Evolutionary conservation across 2,888 invertebrate genomes (phyloP), one percentile per base, ranked within the genome.

Genomic region (Synanthedon andrenaeformis): DNA sequence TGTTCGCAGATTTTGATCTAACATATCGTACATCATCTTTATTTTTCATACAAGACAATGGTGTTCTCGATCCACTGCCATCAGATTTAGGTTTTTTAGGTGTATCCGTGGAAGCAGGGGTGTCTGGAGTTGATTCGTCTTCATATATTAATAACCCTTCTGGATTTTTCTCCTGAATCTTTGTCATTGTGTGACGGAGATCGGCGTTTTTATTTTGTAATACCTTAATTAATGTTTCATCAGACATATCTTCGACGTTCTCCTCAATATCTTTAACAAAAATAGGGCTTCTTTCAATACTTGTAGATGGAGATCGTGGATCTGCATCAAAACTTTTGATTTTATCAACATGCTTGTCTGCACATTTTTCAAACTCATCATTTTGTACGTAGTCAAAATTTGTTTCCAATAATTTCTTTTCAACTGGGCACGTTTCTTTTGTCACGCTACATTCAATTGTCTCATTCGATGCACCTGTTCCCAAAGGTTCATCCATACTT

Each of bases 71-170:
- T 1, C 79, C 83, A 69, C 72, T 76, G 54, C 70, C 76, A 57
- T 63, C 70, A 54, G 78, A 69, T 69, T 82, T 78, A 0, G 77
- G 69, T 64, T 86, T 84, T 58, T 77, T 81, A 3, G 82, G 81
- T 53, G 82, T 81, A 51, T 72, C 74, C 66, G 66, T 72, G 12
- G 72, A 54, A 54, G 62, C 56, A 1, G 35, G 35, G 10, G 35
- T 35, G 10, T 35, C 35, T 0, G 35, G 35, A 54, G 58, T 59
- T n/a, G 67, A 57, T 52, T 86, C 79, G 78, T 91, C 90, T 79
- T 90, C 90, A 75, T 90, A 90, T 58, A 91, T 89, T n/a, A 90
- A 70, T 51, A 90, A 72, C 3, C 85, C 88, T 54, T 90, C 82
- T 59, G 81, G 69, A 60, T 81, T 84, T 54, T 82, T 71, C 60